Evolutionary conservation across 1,140 invertebrate species (phyloP).

Genomic region (Pseudomyrmex cubaensis): DNA sequence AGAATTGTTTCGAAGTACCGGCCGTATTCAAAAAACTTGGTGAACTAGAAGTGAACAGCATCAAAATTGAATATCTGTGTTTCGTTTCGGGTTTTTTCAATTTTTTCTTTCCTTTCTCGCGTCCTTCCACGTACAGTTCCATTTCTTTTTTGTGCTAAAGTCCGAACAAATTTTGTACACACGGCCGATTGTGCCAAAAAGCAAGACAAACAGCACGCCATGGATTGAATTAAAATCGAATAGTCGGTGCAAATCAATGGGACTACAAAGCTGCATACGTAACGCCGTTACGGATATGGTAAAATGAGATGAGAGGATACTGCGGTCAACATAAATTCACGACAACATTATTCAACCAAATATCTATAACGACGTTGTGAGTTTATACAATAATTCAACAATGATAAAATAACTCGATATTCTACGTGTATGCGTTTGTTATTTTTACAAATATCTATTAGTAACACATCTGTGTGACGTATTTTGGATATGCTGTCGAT

Average conservation of each 20-base stretch:
- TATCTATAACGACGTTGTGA: slow-evolving; percentile 32
- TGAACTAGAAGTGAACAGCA: slow-evolving; percentile 1
- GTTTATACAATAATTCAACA: too few species aligned
- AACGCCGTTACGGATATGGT: slow-evolving; percentile 62
- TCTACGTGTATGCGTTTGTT: too few species aligned
- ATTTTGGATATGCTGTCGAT: too few species aligned
- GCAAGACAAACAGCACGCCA: slow-evolving; percentile 56
- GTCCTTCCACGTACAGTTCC: too few species aligned
- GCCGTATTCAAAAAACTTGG: background rate
- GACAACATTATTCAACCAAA: slow-evolving; percentile 17
- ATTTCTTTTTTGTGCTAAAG: slow-evolving; percentile 1
- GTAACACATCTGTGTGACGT: background rate
- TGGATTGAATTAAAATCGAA: slow-evolving; percentile 72
- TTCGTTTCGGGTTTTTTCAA: slow-evolving; percentile 9
- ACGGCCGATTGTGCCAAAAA: slow-evolving; percentile 64
- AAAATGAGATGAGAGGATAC: slow-evolving; percentile 55
- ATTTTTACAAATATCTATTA: background rate
- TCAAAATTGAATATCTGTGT: slow-evolving; percentile 49
- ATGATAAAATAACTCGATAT: too few species aligned
- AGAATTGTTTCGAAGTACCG: background rate
- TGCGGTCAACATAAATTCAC: slow-evolving; percentile 55
- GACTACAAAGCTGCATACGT: slow-evolving; percentile 65
- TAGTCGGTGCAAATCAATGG: slow-evolving; percentile 62
- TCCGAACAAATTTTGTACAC: slow-evolving; percentile 64
- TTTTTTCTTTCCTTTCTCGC: background rate